A percentile compares a stretch with the other conserved stretches of the same genome.
phyloP scores from a whole-genome alignment of 2,113 vertebrate genomes.

The Misgurnus mizolepis region DNA sequence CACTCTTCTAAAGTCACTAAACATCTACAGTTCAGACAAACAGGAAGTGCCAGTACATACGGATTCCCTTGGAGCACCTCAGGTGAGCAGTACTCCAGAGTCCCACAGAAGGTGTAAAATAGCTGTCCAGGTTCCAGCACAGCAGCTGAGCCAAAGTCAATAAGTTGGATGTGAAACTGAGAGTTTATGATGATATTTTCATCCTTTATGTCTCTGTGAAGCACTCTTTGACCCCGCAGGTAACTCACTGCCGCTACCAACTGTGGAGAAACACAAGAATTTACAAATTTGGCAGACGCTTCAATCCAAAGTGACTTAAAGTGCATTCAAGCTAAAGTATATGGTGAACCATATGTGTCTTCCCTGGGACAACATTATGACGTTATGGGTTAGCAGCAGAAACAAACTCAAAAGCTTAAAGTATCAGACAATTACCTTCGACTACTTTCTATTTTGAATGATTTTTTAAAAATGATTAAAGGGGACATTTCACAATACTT shows the following conservation, averaged over 20 bases:
- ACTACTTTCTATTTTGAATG: too few species aligned
- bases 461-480: too few species aligned
- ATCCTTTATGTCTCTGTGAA: constrained; percentile 94
- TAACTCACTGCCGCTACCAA: constrained; percentile 88
- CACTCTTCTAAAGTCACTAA: too few species aligned
- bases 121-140: constrained; percentile 81
- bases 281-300: too few species aligned
- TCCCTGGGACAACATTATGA: too few species aligned
- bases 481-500: too few species aligned
- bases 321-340: too few species aligned
- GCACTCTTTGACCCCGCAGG: constrained; percentile 78
- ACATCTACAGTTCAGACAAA: neutral
- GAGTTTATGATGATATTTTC: constrained; percentile 92
- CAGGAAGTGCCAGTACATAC: constrained; percentile 70
- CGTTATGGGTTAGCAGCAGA: too few species aligned
- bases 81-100: constrained; percentile 92
- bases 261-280: constrained; percentile 64
- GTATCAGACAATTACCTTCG: too few species aligned
- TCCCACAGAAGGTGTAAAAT: constrained; percentile 91
- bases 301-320: too few species aligned
- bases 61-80: constrained; percentile 91
- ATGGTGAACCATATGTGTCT: too few species aligned
- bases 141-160: constrained; percentile 91
- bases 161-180: constrained; percentile 86
- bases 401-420: too few species aligned